Evolutionary conservation across 2,113 vertebrate species (phyloP), one percentile per base, ranked within the genome.

Genomic region (Talpa occidentalis): DNA sequence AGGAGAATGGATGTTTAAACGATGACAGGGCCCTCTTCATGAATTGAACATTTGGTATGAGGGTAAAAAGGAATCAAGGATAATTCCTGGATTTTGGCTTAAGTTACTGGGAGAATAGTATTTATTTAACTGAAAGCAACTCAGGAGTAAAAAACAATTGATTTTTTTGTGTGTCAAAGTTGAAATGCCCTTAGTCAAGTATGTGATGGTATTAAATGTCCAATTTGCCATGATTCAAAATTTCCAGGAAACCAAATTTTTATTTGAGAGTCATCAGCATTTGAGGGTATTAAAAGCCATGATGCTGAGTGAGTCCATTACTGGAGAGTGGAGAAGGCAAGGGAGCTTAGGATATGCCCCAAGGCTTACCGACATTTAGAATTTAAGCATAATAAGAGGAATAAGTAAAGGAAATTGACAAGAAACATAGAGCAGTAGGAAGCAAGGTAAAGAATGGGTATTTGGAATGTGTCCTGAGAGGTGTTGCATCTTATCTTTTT

Each of bases 161-260:
- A 66, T 93, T 14, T 64, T 15, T 62, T 44, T 21, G 37, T 87
- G 66, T 21, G 17, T 77, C 14, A 56, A 59, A 73, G 21, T 73
- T 88, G 30, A 89, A 22, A 64, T 88, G 8, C 32, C 24, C 37
- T 44, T 84, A 60, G 24, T 66, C n/a, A 93, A 52, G 35, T 3
- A 52, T 14, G 19, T 35, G 21, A 3, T 26, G 11, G 47, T 54
- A 52, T 40, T 83, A 87, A 79, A 24, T 59, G 26, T 10, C 49
- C 11, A 42, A 30, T 40, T 60, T 74, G 49, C 35, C 60, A 0
- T 22, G 6, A 66, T 60, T 47, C 49, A 83, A 49, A 10, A 69
- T 62, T 91, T 94, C 62, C 49, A 78, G 40, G n/a, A n/a, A 69
- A 77, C 85, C 47, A 49, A 76, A 66, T 66, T 70, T 37, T 70